A percentile compares a stretch with the other conserved stretches of the same genome.
These are phyloP conservation scores for Drosophila leonis DNA, from an alignment of 2,888 invertebrate species.

Conservation along the genomic window DNA sequence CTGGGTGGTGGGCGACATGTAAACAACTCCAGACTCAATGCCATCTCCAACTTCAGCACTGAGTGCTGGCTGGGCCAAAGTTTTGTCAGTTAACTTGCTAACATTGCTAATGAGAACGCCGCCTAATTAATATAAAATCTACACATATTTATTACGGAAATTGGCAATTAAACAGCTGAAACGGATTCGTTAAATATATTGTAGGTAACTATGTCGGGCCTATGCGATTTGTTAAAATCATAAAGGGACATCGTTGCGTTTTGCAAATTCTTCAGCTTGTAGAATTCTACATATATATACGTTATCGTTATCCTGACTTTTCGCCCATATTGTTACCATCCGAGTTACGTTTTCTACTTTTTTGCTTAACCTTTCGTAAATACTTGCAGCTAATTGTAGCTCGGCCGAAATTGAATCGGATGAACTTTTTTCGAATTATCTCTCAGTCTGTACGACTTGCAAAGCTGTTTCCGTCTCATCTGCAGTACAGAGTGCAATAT, in stretches of 20 bases:
- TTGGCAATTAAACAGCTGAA: conserved; percentile 61
- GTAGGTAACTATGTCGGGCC: background rate
- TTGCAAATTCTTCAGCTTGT: background rate
- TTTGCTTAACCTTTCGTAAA: conserved; percentile 1
- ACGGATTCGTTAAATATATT: background rate
- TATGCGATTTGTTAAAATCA: background rate
- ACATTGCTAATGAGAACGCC: conserved; percentile 58
- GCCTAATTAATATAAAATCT: conserved; percentile 54
- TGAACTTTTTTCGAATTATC: background rate
- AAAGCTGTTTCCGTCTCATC: background rate
- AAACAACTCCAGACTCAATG: conserved; percentile 9
- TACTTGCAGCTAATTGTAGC: conserved; percentile 1
- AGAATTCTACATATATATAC: fast-evolving
- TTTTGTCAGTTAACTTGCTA: conserved; percentile 25
- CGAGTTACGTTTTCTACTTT: background rate
- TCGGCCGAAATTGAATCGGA: background rate
- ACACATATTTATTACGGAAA: conserved; percentile 65
- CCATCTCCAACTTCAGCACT: background rate
- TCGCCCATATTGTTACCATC: background rate
- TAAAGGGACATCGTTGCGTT: background rate
- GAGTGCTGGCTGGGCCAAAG: conserved; percentile 21
- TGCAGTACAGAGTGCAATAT: background rate
- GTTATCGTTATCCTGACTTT: no score
- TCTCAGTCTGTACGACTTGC: background rate
- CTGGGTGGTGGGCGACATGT: conserved; percentile 20